Evolutionary conservation across 2,797 vertebrate species (phyloP), one percentile per base, ranked within the genome.

Genomic region (Hylomyscus alleni): DNA sequence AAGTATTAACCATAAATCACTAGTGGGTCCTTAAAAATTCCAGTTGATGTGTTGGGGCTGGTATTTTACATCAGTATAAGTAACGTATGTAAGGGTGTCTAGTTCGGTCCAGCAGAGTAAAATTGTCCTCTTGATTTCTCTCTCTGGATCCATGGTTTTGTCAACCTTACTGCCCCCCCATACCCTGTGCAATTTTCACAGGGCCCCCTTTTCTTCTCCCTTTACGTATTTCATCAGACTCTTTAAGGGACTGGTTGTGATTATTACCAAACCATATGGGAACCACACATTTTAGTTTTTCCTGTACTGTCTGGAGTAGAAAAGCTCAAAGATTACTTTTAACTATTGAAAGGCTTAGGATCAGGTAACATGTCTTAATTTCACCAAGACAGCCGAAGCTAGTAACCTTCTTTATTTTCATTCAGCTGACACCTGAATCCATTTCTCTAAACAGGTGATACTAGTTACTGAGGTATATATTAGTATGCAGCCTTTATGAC

Each of bases 241-340:
- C 60, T 94, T 93, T 94, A 94, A 96, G 90, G 72, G 94, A 97
- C 93, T 97, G 96, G 72, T 97, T 96, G 73, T 97, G 90, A 96
- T 96, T 96, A 92, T 94, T 96, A 91, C 85, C 31, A 52, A 94
- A 62, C 96, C 97, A 97, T 96, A 93, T 97, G 96, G 87, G 81
- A 97, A 89, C 72, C 95, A 96, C 85, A 89, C 76, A 0, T 93
- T 95, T 96, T 92, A 34, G 89, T 87, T 87, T 94, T 62, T 93
- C 85, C 91, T 97, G 65, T 95, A 44, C 77, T 94, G 54, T 95
- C 88, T 95, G 81, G 50, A 96, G 81, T 91, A 29, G 56, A 73
- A 56, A 87, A 31, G 14, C 31, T 34, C 40, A 73, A 89, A 80
- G 58, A 84, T 72, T 91, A 76, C 5, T 69, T 95, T 96, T 98